phyloP scores from a whole-genome alignment of 92 coral and sea anemone species.

The Porites lobata region DNA sequence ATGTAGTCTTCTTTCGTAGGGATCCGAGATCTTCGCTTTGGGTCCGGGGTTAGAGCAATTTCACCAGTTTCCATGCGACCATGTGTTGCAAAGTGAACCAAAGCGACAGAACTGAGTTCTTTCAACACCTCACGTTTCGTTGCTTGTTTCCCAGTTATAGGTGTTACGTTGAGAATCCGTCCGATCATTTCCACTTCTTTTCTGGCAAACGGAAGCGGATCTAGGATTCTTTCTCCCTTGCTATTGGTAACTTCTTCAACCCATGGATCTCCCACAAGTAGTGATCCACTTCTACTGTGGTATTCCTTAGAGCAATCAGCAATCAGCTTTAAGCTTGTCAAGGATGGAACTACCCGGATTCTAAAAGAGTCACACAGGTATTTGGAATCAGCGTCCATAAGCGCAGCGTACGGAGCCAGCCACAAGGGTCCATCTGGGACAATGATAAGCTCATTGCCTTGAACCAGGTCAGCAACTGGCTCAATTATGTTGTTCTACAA shows the following conservation, averaged over 20 bases:
- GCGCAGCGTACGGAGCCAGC: neutral
- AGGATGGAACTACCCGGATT: neutral
- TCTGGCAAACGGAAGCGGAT: neutral
- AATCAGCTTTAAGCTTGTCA: neutral
- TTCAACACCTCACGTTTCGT: conserved; percentile 25
- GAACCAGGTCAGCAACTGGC: neutral
- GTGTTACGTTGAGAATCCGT: conserved; percentile 5
- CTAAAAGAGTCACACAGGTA: neutral
- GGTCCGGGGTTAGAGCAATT: conserved; percentile 40
- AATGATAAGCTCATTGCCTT: neutral
- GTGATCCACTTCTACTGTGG: neutral
- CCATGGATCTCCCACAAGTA: conserved; percentile 7
- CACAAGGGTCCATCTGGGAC: conserved; percentile 11
- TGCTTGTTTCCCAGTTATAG: conserved; percentile 5
- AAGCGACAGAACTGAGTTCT: neutral
- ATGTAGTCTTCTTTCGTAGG: conserved; percentile 17
- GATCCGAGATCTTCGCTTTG: neutral
- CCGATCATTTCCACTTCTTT: neutral
- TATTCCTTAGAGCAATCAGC: neutral
- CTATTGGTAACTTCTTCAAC: neutral
- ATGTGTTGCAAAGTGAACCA: conserved; percentile 51
- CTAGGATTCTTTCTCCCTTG: neutral
- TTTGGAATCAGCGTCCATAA: neutral
- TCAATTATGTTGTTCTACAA: neutral
- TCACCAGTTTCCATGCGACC: conserved; percentile 35